phyloP scores from a whole-genome alignment of 2,797 vertebrate genomes.

The Spinus pinus region DNA sequence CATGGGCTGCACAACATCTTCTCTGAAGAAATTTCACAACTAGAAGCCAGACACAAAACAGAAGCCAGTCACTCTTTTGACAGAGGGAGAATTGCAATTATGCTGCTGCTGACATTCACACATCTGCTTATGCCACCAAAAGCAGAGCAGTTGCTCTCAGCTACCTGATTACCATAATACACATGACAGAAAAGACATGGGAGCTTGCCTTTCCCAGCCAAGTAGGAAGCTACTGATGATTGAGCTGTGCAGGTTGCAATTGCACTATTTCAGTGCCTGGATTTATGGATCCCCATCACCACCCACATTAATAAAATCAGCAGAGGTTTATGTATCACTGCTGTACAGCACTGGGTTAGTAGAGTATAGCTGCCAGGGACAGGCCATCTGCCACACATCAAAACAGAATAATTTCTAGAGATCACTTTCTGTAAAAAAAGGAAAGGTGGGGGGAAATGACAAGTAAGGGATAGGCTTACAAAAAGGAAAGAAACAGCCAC shows the following conservation, averaged over 20 bases:
- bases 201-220: background rate
- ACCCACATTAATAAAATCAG: background rate
- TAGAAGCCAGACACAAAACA: conserved; percentile 44
- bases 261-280: background rate
- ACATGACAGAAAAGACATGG: background rate
- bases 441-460: background rate
- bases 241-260: background rate
- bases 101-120: background rate
- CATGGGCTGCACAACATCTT: conserved; percentile 11
- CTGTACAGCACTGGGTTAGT: background rate
- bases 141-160: background rate
- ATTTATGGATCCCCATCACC: background rate
- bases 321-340: background rate
- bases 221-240: background rate
- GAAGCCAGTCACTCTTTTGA: conserved; percentile 22
- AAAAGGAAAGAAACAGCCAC: background rate
- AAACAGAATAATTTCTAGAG: background rate
- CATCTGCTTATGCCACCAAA: background rate
- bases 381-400: conserved; percentile 10
- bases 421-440: background rate
- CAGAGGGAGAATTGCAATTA: conserved; percentile 31
- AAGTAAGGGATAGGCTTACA: background rate
- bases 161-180: background rate
- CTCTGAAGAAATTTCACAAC: conserved; percentile 39
- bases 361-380: background rate